These are phyloP conservation scores for Rhinogobius similis DNA, from an alignment of 2,113 vertebrate genomes.

Conservation along the genomic window DNA sequence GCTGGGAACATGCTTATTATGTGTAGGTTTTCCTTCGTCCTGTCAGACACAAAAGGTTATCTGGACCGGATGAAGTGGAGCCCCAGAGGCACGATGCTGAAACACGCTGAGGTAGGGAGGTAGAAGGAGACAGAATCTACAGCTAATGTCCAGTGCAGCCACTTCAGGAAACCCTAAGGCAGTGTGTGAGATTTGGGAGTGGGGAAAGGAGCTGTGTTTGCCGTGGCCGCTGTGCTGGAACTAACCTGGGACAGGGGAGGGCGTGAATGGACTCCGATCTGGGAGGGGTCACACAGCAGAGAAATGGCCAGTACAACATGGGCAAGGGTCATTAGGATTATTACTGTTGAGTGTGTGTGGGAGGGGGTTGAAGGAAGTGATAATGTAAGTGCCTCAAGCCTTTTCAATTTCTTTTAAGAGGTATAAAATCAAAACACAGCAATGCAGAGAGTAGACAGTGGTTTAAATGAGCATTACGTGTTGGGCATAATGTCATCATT, in stretches of 20 bases:
- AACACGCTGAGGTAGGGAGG: constrained; percentile 59
- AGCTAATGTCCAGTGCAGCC: constrained; percentile 45
- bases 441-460: constrained; percentile 27
- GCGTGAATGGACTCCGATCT: constrained; percentile 38
- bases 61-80: constrained; percentile 36
- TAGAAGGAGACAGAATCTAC: constrained; percentile 45
- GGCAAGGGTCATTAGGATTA: constrained; percentile 53
- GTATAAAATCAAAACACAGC: constrained; percentile 55
- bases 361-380: constrained; percentile 16
- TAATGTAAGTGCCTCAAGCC: constrained; percentile 56
- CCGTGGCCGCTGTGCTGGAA: constrained; percentile 67
- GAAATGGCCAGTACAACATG: constrained; percentile 20
- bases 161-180: constrained; percentile 61
- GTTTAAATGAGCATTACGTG: constrained; percentile 36
- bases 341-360: constrained; percentile 24
- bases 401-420: constrained; percentile 56
- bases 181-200: constrained; percentile 48
- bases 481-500: constrained; percentile 44
- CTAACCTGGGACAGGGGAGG: constrained; percentile 56
- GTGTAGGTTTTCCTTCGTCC: constrained; percentile 27
- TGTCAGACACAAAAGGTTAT: constrained; percentile 60
- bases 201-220: constrained; percentile 31
- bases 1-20: constrained; percentile 48
- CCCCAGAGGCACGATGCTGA: constrained; percentile 63
- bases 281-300: constrained; percentile 45